phyloP scores from a whole-genome alignment of 2,888 invertebrate genomes.

The Achlya flavicornis region DNA sequence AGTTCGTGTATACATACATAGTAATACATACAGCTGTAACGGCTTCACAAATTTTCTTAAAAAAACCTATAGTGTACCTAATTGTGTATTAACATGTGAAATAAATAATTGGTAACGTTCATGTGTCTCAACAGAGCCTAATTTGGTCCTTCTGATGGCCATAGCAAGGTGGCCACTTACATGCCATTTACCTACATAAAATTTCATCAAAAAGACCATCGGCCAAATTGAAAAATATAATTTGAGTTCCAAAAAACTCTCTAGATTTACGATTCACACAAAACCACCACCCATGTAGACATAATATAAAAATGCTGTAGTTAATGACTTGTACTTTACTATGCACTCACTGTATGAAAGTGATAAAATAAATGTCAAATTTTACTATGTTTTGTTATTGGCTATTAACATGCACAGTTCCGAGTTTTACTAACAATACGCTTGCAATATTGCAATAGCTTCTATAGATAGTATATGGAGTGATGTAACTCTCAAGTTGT shows the following conservation, averaged over 20 bases:
- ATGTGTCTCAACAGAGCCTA: too few relatives aligned
- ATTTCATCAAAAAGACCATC: too few relatives aligned
- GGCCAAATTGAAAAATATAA: background rate
- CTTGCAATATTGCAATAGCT: background rate
- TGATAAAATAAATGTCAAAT: constrained; percentile 1
- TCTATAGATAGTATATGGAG: background rate
- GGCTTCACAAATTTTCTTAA: too few relatives aligned
- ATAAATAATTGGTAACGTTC: too few relatives aligned
- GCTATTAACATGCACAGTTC: background rate
- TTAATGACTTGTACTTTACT: background rate
- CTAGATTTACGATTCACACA: background rate
- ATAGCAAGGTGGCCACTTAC: too few relatives aligned
- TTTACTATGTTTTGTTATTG: constrained; percentile 2
- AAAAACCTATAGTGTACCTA: too few relatives aligned
- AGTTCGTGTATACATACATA: too few relatives aligned
- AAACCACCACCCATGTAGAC: background rate
- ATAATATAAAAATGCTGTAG: background rate
- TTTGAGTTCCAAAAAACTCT: background rate
- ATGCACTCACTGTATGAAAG: background rate
- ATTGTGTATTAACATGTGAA: too few relatives aligned
- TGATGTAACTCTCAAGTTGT: background rate
- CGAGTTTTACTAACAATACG: background rate
- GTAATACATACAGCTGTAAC: too few relatives aligned
- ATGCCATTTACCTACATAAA: too few relatives aligned
- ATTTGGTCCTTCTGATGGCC: too few relatives aligned